phyloP scores from a whole-genome alignment of 1,140 invertebrate genomes.

The Halictus rubicundus region DNA sequence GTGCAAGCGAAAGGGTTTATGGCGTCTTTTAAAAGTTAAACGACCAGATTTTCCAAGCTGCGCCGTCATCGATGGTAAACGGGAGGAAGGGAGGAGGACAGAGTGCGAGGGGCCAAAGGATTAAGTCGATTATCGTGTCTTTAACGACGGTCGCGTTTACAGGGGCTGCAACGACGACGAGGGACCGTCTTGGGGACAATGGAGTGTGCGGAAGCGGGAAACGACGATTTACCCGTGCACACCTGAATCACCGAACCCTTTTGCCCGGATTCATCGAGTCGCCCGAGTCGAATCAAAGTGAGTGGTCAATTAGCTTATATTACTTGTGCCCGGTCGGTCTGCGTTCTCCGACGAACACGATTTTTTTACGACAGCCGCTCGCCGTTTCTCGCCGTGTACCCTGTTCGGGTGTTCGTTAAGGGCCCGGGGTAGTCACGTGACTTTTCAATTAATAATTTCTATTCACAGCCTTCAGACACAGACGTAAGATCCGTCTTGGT shows the following conservation, averaged over 20 bases:
- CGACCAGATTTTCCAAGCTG: not conserved
- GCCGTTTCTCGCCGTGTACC: too few relatives aligned
- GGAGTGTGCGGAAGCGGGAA: not conserved
- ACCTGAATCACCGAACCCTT: not conserved
- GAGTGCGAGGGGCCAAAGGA: constrained; percentile 1
- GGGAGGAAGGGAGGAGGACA: too few relatives aligned
- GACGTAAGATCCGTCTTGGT: too few relatives aligned
- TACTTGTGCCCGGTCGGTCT: not conserved
- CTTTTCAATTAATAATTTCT: too few relatives aligned
- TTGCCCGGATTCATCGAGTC: not conserved
- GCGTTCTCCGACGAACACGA: not conserved
- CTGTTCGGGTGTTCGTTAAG: too few relatives aligned
- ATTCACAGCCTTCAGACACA: too few relatives aligned
- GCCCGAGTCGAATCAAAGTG: not conserved
- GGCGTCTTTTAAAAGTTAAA: not conserved
- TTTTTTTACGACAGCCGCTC: not conserved
- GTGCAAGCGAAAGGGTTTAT: not conserved
- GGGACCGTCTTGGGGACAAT: not conserved
- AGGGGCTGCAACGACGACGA: not conserved
- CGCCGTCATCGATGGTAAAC: not conserved
- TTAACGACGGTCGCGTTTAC: constrained; percentile 19
- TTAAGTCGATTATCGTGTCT: constrained; percentile 23
- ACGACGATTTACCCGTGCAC: not conserved
- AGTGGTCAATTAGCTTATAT: not conserved
- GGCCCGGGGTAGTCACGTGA: too few relatives aligned